Evolutionary conservation across 1,140 invertebrate species (phyloP).

Genomic region (Megalopta genalis): DNA sequence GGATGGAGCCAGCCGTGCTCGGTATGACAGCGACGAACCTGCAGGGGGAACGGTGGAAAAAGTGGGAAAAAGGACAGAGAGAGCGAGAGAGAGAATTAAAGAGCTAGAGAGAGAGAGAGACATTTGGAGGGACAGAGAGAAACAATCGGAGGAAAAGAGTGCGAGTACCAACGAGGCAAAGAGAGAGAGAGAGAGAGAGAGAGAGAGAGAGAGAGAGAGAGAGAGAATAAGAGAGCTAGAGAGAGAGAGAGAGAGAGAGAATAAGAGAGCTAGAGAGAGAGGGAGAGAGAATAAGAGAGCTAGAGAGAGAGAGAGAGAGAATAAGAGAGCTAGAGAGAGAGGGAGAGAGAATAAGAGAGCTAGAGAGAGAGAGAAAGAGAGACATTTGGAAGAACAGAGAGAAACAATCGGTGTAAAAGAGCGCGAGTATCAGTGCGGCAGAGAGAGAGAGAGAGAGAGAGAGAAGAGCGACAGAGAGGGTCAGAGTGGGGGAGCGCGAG

Average conservation of each 20-base stretch:
- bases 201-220: neutral
- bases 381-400: no score
- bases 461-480: neutral
- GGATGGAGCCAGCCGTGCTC: slow-evolving; percentile 7
- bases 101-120: neutral
- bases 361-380: no score
- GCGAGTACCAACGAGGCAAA: no score
- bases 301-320: no score
- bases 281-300: neutral
- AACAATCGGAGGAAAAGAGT: no score
- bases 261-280: neutral
- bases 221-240: neutral
- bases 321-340: slow-evolving; percentile 11
- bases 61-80: slow-evolving; percentile 3
- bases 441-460: slow-evolving; percentile 3
- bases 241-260: slow-evolving; percentile 14
- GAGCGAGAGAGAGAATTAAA: neutral
- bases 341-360: no score
- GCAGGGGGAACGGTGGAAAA: slow-evolving; percentile 12
- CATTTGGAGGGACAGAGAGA: no score
- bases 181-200: slow-evolving; percentile 4
- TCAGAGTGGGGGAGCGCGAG: neutral
- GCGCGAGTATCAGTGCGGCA: no score
- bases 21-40: slow-evolving; percentile 14
- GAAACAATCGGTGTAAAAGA: no score